Evolutionary conservation across 2,888 invertebrate species (phyloP).

Genomic region (Deilephila elpenor): DNA sequence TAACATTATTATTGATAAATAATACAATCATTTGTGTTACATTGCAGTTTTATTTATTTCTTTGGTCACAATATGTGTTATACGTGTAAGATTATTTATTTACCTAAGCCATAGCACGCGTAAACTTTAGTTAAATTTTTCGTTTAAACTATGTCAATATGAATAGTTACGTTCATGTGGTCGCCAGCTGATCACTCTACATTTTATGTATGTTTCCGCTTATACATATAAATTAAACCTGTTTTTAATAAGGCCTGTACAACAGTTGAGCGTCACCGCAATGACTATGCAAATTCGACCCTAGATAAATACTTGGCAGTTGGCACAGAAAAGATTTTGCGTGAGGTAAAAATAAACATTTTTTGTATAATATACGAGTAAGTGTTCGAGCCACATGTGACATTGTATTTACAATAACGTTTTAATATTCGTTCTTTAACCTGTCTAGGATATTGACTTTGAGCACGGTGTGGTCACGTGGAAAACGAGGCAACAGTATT

Average conservation of each 20-base stretch:
- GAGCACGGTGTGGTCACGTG: not conserved
- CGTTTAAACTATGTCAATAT: no score
- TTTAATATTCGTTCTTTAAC: not conserved
- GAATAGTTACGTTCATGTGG: not conserved
- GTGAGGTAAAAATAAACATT: constrained; percentile 15
- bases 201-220: not conserved
- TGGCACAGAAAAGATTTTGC: constrained; percentile 5
- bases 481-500: not conserved
- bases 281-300: not conserved
- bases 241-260: not conserved
- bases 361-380: not conserved
- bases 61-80: no score
- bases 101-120: no score
- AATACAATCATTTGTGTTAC: no score
- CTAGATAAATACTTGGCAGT: constrained; percentile 3
- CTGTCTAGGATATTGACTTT: not conserved
- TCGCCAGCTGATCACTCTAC: not conserved
- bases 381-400: not conserved
- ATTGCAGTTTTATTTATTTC: no score
- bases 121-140: no score
- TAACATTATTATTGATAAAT: not conserved
- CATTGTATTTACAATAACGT: not conserved
- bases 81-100: no score
- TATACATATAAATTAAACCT: not conserved
- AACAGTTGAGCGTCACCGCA: not conserved